These are phyloP conservation scores for Argyresthia albistria DNA, from an alignment of 2,888 invertebrate genomes.

Conservation along the genomic window DNA sequence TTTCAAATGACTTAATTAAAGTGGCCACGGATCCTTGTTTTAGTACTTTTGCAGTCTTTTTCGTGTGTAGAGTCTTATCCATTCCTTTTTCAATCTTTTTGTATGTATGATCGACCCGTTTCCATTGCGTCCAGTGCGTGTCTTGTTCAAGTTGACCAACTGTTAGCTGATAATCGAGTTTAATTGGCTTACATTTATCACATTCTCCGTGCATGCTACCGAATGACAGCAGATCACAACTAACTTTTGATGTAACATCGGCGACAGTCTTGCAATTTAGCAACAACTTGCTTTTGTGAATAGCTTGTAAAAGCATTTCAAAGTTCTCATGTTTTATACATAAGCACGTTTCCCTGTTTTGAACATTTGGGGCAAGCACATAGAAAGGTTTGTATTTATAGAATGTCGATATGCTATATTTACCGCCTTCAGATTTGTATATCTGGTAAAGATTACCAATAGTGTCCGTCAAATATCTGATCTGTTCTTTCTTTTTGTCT, in stretches of 20 bases:
- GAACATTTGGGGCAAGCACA: conserved; percentile 8
- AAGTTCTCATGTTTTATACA: conserved; percentile 11
- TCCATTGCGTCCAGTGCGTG: too few species aligned
- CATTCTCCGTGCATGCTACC: background rate
- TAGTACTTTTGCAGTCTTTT: conserved; percentile 1
- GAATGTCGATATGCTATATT: conserved; percentile 12
- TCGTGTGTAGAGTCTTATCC: background rate
- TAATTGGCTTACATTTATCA: background rate
- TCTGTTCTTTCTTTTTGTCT: conserved; percentile 12
- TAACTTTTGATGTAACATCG: background rate
- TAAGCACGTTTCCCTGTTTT: conserved; percentile 10
- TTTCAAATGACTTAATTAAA: conserved; percentile 1
- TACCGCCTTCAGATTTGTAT: conserved; percentile 14
- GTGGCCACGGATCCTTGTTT: background rate
- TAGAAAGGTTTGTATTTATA: conserved; percentile 14
- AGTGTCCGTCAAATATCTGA: conserved; percentile 11
- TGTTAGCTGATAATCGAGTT: background rate
- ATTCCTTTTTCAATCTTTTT: background rate
- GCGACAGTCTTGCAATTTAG: background rate
- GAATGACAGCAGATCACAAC: background rate
- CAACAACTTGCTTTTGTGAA: background rate
- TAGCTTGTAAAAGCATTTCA: background rate
- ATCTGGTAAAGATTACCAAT: conserved; percentile 9
- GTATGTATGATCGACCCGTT: conserved; percentile 2
- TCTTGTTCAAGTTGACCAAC: conserved; percentile 8